These are phyloP conservation scores for Drosophila azteca DNA, from an alignment of 1,140 invertebrate genomes.

Conservation along the genomic window DNA sequence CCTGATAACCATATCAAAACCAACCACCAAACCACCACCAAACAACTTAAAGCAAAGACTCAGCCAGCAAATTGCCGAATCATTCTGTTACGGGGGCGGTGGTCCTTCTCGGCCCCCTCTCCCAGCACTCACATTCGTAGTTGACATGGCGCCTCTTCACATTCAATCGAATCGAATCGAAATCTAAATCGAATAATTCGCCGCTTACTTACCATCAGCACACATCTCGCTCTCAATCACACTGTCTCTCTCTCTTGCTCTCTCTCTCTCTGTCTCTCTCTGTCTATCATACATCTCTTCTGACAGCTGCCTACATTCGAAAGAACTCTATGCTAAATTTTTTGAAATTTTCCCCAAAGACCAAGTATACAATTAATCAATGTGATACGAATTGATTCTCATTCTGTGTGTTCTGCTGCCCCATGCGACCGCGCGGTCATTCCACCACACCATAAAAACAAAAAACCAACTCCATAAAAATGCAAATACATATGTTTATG, in stretches of 20 bases:
- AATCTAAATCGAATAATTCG: constrained; percentile 46
- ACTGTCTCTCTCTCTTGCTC: constrained; percentile 19
- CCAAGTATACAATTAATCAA: constrained; percentile 65
- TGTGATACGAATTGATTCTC: constrained; percentile 74
- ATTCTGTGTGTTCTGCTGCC: constrained; percentile 71
- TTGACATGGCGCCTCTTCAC: constrained; percentile 47
- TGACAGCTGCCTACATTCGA: constrained; percentile 43
- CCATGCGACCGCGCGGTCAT: constrained; percentile 14
- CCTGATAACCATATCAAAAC: constrained; percentile 47
- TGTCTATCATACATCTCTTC: constrained; percentile 27
- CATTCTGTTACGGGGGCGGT: constrained; percentile 28
- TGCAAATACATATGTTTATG: constrained; percentile 62
- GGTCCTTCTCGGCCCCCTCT: neutral
- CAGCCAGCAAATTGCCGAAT: constrained; percentile 58
- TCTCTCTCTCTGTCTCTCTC: constrained; percentile 18
- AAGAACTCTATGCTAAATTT: constrained; percentile 64
- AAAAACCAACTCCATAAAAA: constrained; percentile 45
- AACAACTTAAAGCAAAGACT: constrained; percentile 48
- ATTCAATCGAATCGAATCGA: constrained; percentile 39
- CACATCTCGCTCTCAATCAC: constrained; percentile 38
- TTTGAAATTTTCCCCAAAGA: constrained; percentile 41
- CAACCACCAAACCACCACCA: constrained; percentile 12
- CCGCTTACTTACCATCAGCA: constrained; percentile 58
- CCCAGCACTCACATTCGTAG: constrained; percentile 49
- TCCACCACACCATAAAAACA: constrained; percentile 5